Conservation (phyloP, 2,888 invertebrate genomes). For the Strigamia crassipes region DNA sequence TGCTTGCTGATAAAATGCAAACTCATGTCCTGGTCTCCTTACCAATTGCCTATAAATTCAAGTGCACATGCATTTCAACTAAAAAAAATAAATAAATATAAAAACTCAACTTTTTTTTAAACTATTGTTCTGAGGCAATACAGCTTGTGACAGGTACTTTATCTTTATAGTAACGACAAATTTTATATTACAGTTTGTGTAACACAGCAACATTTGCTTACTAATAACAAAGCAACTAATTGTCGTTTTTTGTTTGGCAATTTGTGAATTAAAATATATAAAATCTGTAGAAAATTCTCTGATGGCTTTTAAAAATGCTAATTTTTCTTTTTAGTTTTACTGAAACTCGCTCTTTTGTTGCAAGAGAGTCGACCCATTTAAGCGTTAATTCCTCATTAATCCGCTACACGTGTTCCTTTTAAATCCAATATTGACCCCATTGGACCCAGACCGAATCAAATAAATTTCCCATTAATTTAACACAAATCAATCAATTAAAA, state of each 20-base stretch:
- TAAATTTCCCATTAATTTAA: conserved; percentile 8
- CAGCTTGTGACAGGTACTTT: too few relatives aligned
- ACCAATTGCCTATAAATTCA: conserved; percentile 12
- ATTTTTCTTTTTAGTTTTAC: too few relatives aligned
- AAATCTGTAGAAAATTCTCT: too few relatives aligned
- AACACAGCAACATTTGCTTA: too few relatives aligned
- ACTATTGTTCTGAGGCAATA: too few relatives aligned
- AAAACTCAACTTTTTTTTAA: not conserved
- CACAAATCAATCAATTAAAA: conserved; percentile 15
- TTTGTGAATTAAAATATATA: too few relatives aligned
- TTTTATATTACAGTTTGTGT: too few relatives aligned
- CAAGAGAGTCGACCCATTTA: not conserved
- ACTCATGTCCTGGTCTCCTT: not conserved
- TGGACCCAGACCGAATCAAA: conserved; percentile 18
- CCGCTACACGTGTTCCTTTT: not conserved
- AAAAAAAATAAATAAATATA: not conserved
- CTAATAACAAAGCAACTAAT: too few relatives aligned
- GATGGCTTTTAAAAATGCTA: too few relatives aligned
- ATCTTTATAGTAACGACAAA: too few relatives aligned
- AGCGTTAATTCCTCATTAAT: not conserved
- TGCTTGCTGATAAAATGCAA: conserved; percentile 17
- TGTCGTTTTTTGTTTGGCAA: too few relatives aligned
- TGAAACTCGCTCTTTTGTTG: not conserved
- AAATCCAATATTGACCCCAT: conserved; percentile 20
- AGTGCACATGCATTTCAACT: not conserved